Evolutionary conservation across 2,797 vertebrate genomes (phyloP).

Genomic region (Phrynocephalus forsythii): DNA sequence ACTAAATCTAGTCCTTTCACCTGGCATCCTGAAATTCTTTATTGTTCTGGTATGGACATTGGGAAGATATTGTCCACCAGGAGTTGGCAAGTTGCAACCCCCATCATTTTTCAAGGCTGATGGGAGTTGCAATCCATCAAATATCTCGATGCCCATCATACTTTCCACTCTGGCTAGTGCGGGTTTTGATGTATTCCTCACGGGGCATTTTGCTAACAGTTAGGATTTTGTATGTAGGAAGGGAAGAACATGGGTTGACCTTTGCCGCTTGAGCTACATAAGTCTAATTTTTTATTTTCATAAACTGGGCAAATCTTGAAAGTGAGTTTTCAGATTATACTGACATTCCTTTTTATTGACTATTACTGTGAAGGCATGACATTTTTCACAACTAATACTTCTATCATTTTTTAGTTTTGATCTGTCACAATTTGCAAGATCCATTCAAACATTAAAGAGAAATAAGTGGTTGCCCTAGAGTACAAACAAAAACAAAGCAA

Average conservation of each 20-base stretch:
- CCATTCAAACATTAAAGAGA: background rate
- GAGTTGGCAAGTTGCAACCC: background rate
- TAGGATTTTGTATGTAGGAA: background rate
- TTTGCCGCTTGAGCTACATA: background rate
- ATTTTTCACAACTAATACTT: slow-evolving; percentile 11
- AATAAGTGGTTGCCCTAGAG: background rate
- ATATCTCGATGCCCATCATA: background rate
- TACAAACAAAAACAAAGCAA: background rate
- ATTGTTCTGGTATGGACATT: background rate
- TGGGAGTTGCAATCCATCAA: background rate
- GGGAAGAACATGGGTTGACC: background rate
- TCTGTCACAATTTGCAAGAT: background rate
- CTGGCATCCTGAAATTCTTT: background rate
- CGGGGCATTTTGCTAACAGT: background rate
- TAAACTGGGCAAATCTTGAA: slow-evolving; percentile 1
- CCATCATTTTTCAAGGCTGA: background rate
- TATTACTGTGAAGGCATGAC: slow-evolving; percentile 1
- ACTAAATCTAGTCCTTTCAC: background rate
- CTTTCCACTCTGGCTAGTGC: background rate
- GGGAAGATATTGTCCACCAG: background rate
- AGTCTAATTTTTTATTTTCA: background rate
- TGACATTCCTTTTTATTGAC: slow-evolving; percentile 24
- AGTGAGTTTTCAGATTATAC: background rate
- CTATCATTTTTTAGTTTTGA: background rate
- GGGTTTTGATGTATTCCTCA: background rate